Conservation (phyloP, 2,888 invertebrate species). For the Amblyjoppa fuscipennis region DNA sequence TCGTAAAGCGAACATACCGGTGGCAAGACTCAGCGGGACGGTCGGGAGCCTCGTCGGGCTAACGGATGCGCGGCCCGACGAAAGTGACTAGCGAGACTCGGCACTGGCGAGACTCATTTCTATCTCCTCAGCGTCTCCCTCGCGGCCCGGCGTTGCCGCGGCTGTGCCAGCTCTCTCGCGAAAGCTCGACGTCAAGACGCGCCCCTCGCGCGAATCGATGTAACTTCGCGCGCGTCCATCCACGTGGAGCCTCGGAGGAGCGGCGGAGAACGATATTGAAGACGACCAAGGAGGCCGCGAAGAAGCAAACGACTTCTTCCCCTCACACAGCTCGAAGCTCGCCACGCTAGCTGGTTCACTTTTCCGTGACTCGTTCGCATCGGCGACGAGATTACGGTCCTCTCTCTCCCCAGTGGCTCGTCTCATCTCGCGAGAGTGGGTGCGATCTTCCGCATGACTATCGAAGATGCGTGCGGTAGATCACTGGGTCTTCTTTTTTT, state of each 20-base stretch:
- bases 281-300: constrained; percentile 34
- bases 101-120: constrained; percentile 7
- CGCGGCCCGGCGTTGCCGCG: not conserved
- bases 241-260: constrained; percentile 16
- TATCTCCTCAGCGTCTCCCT: constrained; percentile 21
- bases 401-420: constrained; percentile 21
- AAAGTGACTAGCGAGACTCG: constrained; percentile 46
- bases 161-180: not conserved
- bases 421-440: constrained; percentile 48
- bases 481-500: not conserved
- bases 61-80: constrained; percentile 57
- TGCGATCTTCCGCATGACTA: constrained; percentile 41
- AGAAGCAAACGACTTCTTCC: constrained; percentile 37
- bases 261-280: constrained; percentile 54
- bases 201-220: constrained; percentile 22
- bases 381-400: constrained; percentile 20
- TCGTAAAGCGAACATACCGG: constrained; percentile 30
- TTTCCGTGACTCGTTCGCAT: constrained; percentile 21
- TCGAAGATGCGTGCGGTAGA: not conserved
- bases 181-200: constrained; percentile 27
- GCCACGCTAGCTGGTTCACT: constrained; percentile 8
- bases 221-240: constrained; percentile 31
- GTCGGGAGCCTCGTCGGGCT: constrained; percentile 37
- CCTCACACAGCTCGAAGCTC: not conserved
- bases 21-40: not conserved